Base-by-base conservation (phyloP, 2,888 invertebrate species). In the Deilephila elpenor region DNA sequence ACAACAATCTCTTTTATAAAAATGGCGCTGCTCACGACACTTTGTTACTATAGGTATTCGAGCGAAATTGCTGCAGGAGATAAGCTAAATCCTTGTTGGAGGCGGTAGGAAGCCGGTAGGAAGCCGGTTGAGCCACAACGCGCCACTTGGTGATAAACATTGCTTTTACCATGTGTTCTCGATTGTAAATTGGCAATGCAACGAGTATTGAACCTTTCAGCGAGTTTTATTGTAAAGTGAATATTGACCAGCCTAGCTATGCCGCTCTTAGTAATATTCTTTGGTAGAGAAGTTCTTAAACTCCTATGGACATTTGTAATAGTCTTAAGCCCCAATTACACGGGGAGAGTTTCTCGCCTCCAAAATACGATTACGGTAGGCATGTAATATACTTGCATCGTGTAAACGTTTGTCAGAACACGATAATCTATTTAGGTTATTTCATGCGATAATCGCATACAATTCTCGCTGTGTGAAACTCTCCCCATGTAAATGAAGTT, bases 61-160 rank as follows among this genome's bases (percentile, higher is more conserved):
- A 62, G 32, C 19, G 34, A 62, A 62, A 62, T 62, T 62, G 32
- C 17, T 62, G 19, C 32, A 7, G 61, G 6, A 62, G 61, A 62
- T 62, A 72, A 72, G 72, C 72, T 62, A 56, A 72, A 72, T 62
- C 64, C 37, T n/a, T 62, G 56, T 64, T 5, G 20, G 29, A 53
- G 25, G 56, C 72, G 34, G 56, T 25, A 5, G 32, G 32, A 32
- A 5, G 32, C 25, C 32, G 32, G 32, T 32, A 53, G 61, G 71
- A 61, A 29, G 20, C n/a, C 72, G 51, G 62, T 72, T 62, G 72
- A 53, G 32, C 59, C 59, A 71, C 59, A 59, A 37, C 37, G 60
- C 56, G 25, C 29, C 25, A 25, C 25, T 29, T 44, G 20, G 20
- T 67, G 11, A 44, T 67, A 44, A 62, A 44, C 44, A 67, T 20